phyloP scores from a whole-genome alignment of 2,888 invertebrate species.

The Troides aeacus region DNA sequence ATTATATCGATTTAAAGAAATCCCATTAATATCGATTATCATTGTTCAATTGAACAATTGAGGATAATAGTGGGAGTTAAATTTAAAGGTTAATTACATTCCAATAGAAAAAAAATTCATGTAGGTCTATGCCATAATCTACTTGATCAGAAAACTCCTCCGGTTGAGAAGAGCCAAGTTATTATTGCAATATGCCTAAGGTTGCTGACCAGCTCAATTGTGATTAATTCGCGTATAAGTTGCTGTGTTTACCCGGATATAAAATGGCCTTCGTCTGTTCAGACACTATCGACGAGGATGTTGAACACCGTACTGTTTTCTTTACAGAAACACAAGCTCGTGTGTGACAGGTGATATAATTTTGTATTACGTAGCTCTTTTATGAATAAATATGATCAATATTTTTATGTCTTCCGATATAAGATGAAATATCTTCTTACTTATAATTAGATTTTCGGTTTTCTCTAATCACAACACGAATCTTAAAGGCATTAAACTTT shows the following conservation, averaged over 20 bases:
- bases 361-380: neutral
- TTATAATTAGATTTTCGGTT: neutral
- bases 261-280: conserved; percentile 53
- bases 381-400: neutral
- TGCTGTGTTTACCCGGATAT: conserved; percentile 60
- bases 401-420: neutral
- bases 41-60: too few species aligned
- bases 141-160: conserved; percentile 53
- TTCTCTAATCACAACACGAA: too few species aligned
- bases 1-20: too few species aligned
- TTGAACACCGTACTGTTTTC: conserved; percentile 48
- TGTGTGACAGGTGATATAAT: conserved; percentile 55
- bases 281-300: conserved; percentile 47
- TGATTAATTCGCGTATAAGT: conserved; percentile 32
- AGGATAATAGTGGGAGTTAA: too few species aligned
- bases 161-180: conserved; percentile 57
- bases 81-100: neutral
- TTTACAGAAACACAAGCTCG: conserved; percentile 49
- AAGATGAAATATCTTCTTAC: neutral
- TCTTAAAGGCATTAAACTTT: too few species aligned
- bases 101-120: neutral
- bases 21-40: too few species aligned
- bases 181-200: conserved; percentile 52
- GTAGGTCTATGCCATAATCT: conserved; percentile 60
- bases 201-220: conserved; percentile 50